Evolutionary conservation across 1,140 invertebrate species (phyloP).

Genomic region (Cheumatopsyche charites): DNA sequence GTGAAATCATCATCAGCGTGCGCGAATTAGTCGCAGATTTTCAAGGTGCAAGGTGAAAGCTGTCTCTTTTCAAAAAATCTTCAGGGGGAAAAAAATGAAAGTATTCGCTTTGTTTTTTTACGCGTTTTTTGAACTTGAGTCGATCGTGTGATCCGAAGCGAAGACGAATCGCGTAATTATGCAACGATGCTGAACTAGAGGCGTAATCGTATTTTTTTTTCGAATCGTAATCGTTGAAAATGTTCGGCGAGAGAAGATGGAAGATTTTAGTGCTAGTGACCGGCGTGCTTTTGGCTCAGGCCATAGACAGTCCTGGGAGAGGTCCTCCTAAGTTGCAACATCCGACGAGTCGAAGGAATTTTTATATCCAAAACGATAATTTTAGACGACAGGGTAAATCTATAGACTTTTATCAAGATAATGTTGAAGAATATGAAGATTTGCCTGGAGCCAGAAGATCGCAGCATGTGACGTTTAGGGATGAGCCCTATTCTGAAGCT

Average conservation of each 20-base stretch:
- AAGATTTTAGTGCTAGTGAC: constrained; percentile 57
- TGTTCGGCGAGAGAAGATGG: constrained; percentile 59
- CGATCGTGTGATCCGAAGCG: background rate
- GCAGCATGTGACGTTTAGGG: constrained; percentile 35
- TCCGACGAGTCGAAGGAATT: background rate
- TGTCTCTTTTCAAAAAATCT: constrained; percentile 1
- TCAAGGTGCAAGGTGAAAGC: constrained; percentile 39
- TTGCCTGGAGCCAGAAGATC: constrained; percentile 40
- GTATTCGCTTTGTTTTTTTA: constrained; percentile 28
- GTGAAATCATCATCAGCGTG: constrained; percentile 34
- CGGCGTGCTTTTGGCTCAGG: constrained; percentile 52
- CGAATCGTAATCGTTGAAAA: constrained; percentile 36
- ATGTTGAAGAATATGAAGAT: constrained; percentile 25
- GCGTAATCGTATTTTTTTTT: background rate
- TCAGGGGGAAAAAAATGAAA: constrained; percentile 33
- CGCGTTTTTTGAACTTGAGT: background rate
- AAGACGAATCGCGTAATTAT: background rate
- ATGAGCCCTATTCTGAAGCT: constrained; percentile 37
- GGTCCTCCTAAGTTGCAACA: constrained; percentile 35
- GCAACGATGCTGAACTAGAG: constrained; percentile 3
- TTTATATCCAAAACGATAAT: background rate
- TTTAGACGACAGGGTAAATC: constrained; percentile 20
- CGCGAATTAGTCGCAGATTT: constrained; percentile 37
- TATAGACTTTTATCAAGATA: background rate
- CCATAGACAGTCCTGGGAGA: constrained; percentile 48